These are phyloP conservation scores for Drosophila rufa DNA, from an alignment of 1,140 invertebrate species.

Conservation along the genomic window DNA sequence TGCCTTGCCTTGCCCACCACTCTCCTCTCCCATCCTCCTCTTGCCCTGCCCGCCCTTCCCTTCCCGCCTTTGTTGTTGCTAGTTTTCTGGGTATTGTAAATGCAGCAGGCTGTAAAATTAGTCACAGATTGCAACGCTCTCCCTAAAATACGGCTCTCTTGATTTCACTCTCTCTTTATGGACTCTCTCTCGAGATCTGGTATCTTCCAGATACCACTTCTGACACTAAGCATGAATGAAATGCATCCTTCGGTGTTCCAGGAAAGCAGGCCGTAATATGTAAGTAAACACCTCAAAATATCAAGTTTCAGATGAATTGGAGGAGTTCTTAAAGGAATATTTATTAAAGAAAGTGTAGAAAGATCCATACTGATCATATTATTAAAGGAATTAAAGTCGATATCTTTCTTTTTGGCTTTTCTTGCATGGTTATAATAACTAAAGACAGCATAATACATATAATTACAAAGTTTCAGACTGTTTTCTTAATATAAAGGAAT, in stretches of 20 bases:
- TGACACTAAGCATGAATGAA: slow-evolving; percentile 30
- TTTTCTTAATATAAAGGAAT: not conserved
- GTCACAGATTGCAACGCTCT: slow-evolving; percentile 39
- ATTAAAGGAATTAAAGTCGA: not conserved
- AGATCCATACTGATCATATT: too few relatives aligned
- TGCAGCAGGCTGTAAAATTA: slow-evolving; percentile 48
- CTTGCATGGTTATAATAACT: not conserved
- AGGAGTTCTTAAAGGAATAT: not conserved
- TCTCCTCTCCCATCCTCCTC: not conserved
- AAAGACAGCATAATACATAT: not conserved
- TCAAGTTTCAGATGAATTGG: not conserved
- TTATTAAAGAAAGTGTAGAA: accelerated
- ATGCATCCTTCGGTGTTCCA: slow-evolving; percentile 6
- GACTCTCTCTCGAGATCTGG: slow-evolving; percentile 19
- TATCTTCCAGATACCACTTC: slow-evolving; percentile 42
- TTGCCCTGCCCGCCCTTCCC: not conserved
- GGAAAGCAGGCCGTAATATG: slow-evolving; percentile 7
- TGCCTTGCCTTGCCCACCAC: slow-evolving; percentile 14
- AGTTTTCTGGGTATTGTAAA: slow-evolving; percentile 45
- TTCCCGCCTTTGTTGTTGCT: slow-evolving; percentile 11
- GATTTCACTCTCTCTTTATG: not conserved
- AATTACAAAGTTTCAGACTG: not conserved
- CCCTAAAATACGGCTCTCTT: not conserved
- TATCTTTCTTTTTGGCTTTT: too few relatives aligned
- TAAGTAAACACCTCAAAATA: not conserved